These are phyloP conservation scores for Vicugna pacos DNA, from an alignment of 2,113 vertebrate species.

Conservation along the genomic window DNA sequence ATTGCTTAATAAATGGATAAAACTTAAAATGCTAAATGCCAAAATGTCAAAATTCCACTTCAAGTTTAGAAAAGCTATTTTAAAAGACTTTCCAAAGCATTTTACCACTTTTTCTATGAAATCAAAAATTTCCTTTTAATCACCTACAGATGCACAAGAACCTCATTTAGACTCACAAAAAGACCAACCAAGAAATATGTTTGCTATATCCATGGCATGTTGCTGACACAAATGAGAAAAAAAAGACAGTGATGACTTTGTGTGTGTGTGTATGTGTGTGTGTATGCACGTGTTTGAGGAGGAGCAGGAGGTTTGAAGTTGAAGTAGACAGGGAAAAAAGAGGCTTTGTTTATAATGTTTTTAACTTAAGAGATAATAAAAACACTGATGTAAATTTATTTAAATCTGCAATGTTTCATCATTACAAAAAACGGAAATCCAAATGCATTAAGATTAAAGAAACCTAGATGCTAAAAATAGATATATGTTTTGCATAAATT, in stretches of 20 bases:
- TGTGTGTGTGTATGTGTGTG: no score
- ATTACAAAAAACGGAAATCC: not conserved
- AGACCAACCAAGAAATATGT: not conserved
- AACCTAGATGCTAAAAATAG: not conserved
- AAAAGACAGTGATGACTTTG: not conserved
- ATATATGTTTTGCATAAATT: not conserved
- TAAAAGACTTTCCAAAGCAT: not conserved
- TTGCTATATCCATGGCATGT: not conserved
- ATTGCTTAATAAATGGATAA: not conserved
- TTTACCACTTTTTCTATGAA: not conserved
- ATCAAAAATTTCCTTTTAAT: not conserved
- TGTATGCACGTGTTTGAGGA: not conserved
- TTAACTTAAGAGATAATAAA: not conserved
- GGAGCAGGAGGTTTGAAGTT: not conserved
- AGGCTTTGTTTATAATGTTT: not conserved
- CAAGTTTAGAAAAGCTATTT: not conserved
- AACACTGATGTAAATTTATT: not conserved
- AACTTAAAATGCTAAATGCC: not conserved
- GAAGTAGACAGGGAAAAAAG: not conserved
- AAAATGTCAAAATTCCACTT: conserved; percentile 4
- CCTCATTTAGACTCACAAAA: not conserved
- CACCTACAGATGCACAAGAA: not conserved
- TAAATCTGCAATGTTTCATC: not conserved
- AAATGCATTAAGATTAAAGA: not conserved
- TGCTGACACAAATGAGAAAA: not conserved